Evolutionary conservation across 2,888 invertebrate genomes (phyloP), one percentile per base, ranked within the genome.

Genomic region (Tortrix viridana): DNA sequence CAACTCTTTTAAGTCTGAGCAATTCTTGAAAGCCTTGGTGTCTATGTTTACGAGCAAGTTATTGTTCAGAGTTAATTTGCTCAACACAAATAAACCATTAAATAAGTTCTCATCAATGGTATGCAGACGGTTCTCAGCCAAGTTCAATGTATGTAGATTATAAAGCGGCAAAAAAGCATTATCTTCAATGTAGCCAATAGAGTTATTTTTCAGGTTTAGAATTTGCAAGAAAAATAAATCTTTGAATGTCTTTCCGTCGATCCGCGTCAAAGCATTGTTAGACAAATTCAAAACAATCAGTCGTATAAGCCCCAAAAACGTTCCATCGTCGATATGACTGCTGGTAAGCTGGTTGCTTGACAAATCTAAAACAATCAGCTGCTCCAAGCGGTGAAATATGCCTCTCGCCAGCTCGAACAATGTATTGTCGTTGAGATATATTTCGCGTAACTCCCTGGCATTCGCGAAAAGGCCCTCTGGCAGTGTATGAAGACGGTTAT

Each of bases 171-270:
- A 84, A 79, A 98, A 98, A 50, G 97, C 96, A 78, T 96, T 96
- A 76, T 97, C 96, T 91, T 97, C 96, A 70, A 97, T 95, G 77
- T 96, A 96, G n/a, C 96, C 96, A 75, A 98, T 96, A 7, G 96
- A 96, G 81, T 98, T 98, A 82, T 97, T 97, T 75, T 96, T 94
- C 74, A 98, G 92, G 83, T 97, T 96, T 61, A 98, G 93, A 68
- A 96, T 97, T 92, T 97, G 97, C 61, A 98, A 92, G 79, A 97
- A 96, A 81, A 96, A 96, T 68, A 98, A 89, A 80, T 97, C 97
- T 85, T 96, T 96, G 85, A 98, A 98, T 56, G 96, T 97, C 73
- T 95, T 94, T 16, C 95, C 95, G 74, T 97, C 97, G 70, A 98
- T 95, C 72, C 96, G 94, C 0, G 96, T 96, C 38, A 98, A 85